Evolutionary conservation across 2,888 invertebrate genomes (phyloP).

Genomic region (Melieria omissa): DNA sequence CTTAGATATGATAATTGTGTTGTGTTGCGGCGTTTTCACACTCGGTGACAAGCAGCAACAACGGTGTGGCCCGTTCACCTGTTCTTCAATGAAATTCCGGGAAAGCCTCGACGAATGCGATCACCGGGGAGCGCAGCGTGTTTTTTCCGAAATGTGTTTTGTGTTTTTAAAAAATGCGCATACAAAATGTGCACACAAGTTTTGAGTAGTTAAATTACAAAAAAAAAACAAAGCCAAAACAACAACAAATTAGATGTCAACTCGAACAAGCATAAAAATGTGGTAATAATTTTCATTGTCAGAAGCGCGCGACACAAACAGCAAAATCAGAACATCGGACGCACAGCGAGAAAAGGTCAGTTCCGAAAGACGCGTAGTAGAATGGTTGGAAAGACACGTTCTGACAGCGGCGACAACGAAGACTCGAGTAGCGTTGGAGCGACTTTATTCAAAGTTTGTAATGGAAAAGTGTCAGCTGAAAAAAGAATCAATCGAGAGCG

Average conservation of each 20-base stretch:
- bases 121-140: slow-evolving; percentile 2
- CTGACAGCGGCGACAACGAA: no score
- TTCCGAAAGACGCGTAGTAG: no score
- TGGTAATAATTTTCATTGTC: slow-evolving; percentile 58
- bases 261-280: slow-evolving; percentile 40
- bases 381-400: no score
- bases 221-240: slow-evolving; percentile 41
- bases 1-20: no score
- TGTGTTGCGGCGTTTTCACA: no score
- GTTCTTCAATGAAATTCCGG: slow-evolving; percentile 55
- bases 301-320: slow-evolving; percentile 21
- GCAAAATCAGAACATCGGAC: slow-evolving; percentile 7
- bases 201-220: slow-evolving; percentile 59
- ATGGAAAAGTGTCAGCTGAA: no score
- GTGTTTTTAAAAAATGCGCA: background rate
- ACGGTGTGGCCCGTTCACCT: slow-evolving; percentile 44
- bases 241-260: no score
- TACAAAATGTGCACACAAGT: slow-evolving; percentile 46
- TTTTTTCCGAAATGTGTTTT: background rate
- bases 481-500: no score
- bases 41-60: no score
- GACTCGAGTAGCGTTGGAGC: no score
- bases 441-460: no score
- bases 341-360: slow-evolving; percentile 3
- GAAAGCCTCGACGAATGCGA: slow-evolving; percentile 53